These are phyloP conservation scores for Xanthorhoe spadicearia DNA, from an alignment of 2,888 invertebrate species.

Conservation along the genomic window DNA sequence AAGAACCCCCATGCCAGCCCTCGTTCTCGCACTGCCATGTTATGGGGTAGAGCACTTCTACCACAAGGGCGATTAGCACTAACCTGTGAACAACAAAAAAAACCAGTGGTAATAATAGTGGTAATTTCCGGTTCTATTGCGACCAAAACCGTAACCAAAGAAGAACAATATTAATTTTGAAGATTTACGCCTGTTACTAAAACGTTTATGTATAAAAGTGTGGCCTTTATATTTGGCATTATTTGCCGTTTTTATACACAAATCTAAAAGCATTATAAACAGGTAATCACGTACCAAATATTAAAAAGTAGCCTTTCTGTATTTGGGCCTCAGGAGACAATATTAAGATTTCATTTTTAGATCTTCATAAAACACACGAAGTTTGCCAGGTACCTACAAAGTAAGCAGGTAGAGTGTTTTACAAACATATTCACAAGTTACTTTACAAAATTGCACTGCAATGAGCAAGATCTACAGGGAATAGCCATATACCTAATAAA, in stretches of 20 bases:
- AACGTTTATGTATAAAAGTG: too few relatives aligned
- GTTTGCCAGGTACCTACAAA: neutral
- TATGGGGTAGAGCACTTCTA: constrained; percentile 86
- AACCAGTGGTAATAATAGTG: too few relatives aligned
- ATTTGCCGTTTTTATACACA: too few relatives aligned
- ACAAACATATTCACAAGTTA: constrained; percentile 7
- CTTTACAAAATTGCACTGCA: constrained; percentile 21
- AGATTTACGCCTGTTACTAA: neutral
- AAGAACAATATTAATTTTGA: too few relatives aligned
- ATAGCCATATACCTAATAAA: constrained; percentile 16
- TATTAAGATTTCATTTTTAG: neutral
- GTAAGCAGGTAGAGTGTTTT: neutral
- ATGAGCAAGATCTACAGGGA: constrained; percentile 10
- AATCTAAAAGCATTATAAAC: too few relatives aligned
- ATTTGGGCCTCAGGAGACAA: too few relatives aligned
- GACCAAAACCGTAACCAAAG: too few relatives aligned
- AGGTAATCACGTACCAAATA: too few relatives aligned
- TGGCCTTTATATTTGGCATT: too few relatives aligned
- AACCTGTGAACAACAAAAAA: constrained; percentile 80
- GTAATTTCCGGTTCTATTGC: too few relatives aligned
- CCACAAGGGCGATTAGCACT: constrained; percentile 86
- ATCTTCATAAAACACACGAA: neutral
- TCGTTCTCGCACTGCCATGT: constrained; percentile 89
- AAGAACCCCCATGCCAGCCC: constrained; percentile 88
- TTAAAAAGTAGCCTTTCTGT: too few relatives aligned